Conservation (phyloP, 2,888 invertebrate species). For the Campoplex nolae region DNA sequence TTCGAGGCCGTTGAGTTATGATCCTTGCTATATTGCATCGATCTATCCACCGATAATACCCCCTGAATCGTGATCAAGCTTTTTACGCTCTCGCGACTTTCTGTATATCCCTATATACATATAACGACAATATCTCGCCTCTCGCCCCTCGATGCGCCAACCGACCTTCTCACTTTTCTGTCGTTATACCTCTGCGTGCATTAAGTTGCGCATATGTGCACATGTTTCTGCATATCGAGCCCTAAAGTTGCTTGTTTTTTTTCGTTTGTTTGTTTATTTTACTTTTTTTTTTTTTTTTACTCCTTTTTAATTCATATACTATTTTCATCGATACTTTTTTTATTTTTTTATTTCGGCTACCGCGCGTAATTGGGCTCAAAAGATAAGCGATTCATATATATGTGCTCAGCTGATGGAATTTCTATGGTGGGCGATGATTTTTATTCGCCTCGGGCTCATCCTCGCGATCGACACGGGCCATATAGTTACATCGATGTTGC, state of each 20-base stretch:
- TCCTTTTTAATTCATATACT: neutral
- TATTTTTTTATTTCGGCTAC: conserved; percentile 28
- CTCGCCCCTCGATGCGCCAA: conserved; percentile 6
- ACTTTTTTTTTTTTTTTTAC: no score
- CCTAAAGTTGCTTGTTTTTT: neutral
- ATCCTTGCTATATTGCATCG: conserved; percentile 71
- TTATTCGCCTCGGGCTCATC: conserved; percentile 51
- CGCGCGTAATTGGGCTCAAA: conserved; percentile 68
- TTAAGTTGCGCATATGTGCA: neutral
- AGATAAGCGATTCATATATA: conserved; percentile 27
- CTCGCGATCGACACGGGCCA: conserved; percentile 53
- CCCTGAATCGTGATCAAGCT: conserved; percentile 72
- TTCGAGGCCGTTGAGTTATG: conserved; percentile 75
- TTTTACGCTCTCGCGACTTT: conserved; percentile 64
- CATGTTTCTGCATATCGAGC: neutral
- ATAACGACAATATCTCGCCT: neutral
- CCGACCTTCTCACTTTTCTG: conserved; percentile 19
- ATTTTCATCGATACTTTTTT: neutral
- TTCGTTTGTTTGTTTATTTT: neutral
- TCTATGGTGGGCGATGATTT: conserved; percentile 68
- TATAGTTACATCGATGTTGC: conserved; percentile 23
- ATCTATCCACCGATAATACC: conserved; percentile 72
- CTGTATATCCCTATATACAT: conserved; percentile 8
- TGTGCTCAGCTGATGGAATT: conserved; percentile 59
- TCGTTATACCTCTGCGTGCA: conserved; percentile 20